Conservation (phyloP, 1,140 invertebrate genomes). For the Augochlora pura region DNA sequence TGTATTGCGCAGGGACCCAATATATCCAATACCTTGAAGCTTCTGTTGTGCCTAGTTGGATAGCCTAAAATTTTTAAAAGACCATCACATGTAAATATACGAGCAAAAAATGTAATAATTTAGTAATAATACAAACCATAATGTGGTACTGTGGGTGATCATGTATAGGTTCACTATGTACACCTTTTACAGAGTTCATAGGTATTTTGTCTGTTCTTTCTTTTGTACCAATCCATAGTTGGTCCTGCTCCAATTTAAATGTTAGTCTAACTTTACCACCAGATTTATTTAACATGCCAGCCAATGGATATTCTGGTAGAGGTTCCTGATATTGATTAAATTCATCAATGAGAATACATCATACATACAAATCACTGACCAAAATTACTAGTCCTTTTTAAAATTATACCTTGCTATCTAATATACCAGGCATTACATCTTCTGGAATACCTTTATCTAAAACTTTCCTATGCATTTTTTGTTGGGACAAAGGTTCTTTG, state of each 20-base stretch:
- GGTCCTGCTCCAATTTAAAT: slow-evolving; percentile 95
- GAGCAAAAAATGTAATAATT: not conserved
- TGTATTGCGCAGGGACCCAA: slow-evolving; percentile 96
- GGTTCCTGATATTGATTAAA: slow-evolving; percentile 83
- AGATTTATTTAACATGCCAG: slow-evolving; percentile 95
- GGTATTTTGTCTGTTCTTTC: slow-evolving; percentile 95
- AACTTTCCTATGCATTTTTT: slow-evolving; percentile 93
- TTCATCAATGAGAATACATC: not conserved
- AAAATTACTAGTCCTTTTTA: slow-evolving; percentile 7
- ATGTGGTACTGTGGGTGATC: slow-evolving; percentile 96
- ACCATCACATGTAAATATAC: slow-evolving; percentile 11
- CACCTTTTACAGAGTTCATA: slow-evolving; percentile 94
- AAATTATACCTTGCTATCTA: slow-evolving; percentile 85
- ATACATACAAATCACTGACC: not conserved
- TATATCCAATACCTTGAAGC: slow-evolving; percentile 96
- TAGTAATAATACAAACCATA: slow-evolving; percentile 84
- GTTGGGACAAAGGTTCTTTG: slow-evolving; percentile 91
- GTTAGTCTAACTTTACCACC: slow-evolving; percentile 96
- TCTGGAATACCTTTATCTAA: slow-evolving; percentile 95
- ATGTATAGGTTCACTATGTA: slow-evolving; percentile 92
- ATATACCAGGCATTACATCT: slow-evolving; percentile 93
- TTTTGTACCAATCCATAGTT: slow-evolving; percentile 96
- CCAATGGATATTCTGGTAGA: slow-evolving; percentile 90
- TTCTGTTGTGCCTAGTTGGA: slow-evolving; percentile 93
- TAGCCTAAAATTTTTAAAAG: slow-evolving; percentile 80